A percentile compares a stretch with the other conserved stretches of the same genome.
phyloP scores from a whole-genome alignment of 2,888 invertebrate species.

The Dolichopus griseipennis region DNA sequence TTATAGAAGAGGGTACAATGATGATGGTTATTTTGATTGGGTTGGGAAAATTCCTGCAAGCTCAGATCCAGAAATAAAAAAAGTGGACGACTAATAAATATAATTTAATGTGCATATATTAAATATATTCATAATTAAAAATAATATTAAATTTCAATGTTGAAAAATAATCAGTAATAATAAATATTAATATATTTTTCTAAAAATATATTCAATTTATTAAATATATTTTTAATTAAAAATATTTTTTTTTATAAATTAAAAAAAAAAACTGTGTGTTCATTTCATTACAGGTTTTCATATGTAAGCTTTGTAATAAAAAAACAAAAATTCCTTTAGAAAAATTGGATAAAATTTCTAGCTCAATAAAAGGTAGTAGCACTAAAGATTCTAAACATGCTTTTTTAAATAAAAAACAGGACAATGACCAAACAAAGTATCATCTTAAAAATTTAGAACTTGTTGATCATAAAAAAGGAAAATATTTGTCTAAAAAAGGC shows the following conservation, averaged over 20 bases:
- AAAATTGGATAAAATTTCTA: conserved; percentile 10
- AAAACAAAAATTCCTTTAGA: conserved; percentile 17
- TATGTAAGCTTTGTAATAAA: conserved; percentile 18
- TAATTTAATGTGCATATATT: too few species aligned
- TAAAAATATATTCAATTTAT: too few species aligned
- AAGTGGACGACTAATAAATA: too few species aligned
- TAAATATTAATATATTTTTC: too few species aligned
- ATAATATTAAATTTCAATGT: too few species aligned
- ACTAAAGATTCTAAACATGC: conserved; percentile 21
- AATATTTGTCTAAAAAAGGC: too few species aligned
- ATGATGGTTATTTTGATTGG: conserved; percentile 93
- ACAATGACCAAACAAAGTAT: background rate
- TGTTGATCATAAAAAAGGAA: too few species aligned
- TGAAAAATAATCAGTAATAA: too few species aligned
- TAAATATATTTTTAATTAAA: too few species aligned
- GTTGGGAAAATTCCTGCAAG: conserved; percentile 72
- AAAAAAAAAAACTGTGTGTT: too few species aligned
- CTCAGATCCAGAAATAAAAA: conserved; percentile 2
- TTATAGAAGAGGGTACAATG: conserved; percentile 75
- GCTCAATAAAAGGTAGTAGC: conserved; percentile 22
- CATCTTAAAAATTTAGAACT: conserved; percentile 4
- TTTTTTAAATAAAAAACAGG: conserved; percentile 5
- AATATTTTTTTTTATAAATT: too few species aligned
- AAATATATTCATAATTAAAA: too few species aligned
- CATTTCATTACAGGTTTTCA: conserved; percentile 17